phyloP scores from a whole-genome alignment of 2,888 invertebrate species.

The Germaria angustata region DNA sequence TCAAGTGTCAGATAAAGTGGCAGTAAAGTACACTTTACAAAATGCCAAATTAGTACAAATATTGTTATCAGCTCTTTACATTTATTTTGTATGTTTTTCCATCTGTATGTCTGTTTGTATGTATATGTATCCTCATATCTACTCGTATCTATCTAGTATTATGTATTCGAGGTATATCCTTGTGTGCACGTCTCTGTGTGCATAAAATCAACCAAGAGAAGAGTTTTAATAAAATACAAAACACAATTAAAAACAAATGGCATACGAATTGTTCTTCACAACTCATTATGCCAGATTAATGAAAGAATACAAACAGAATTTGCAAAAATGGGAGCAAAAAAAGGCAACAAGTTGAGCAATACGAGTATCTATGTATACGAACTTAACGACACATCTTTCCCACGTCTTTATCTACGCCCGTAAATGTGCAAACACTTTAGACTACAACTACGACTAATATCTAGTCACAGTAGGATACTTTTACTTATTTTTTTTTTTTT shows the following conservation, averaged over 20 bases:
- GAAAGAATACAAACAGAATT: conserved; percentile 65
- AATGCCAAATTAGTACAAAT: conserved; percentile 78
- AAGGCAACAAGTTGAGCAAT: conserved; percentile 67
- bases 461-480: neutral
- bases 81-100: conserved; percentile 56
- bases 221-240: conserved; percentile 60
- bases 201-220: neutral
- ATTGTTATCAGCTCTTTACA: conserved; percentile 62
- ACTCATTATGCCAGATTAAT: conserved; percentile 78
- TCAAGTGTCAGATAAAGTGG: conserved; percentile 79
- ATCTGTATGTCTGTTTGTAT: neutral
- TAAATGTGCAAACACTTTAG: neutral
- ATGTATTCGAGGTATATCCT: neutral
- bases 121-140: neutral
- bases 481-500: too few relatives aligned
- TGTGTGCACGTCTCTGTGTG: neutral
- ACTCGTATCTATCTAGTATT: neutral
- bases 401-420: conserved; percentile 12
- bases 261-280: conserved; percentile 72
- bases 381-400: conserved; percentile 26
- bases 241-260: conserved; percentile 76
- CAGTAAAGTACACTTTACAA: conserved; percentile 77
- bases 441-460: neutral
- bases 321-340: conserved; percentile 28
- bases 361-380: conserved; percentile 25